Percentiles rank a stretch among this genome's conserved stretches.
These are phyloP conservation scores for Martes martes DNA, from an alignment of 2,113 vertebrate genomes.

Conservation along the genomic window DNA sequence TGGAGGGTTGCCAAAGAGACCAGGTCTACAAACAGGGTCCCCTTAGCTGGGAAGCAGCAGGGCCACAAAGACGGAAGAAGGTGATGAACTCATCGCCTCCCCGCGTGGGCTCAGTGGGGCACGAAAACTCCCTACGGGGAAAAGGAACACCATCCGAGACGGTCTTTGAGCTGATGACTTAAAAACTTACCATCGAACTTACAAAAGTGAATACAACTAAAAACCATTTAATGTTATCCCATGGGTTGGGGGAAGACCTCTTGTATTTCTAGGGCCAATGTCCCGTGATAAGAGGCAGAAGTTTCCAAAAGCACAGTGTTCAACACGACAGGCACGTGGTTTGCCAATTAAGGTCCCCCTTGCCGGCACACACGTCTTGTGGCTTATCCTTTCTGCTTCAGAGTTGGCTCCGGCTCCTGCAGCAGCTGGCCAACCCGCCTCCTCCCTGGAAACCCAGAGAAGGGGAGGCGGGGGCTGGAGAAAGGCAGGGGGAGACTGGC, in stretches of 20 bases:
- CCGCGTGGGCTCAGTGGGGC: not conserved
- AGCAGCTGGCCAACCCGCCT: not conserved
- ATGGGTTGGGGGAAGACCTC: not conserved
- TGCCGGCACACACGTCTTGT: rapidly evolving
- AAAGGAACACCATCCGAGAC: rapidly evolving
- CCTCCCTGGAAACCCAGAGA: not conserved
- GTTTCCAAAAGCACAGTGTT: not conserved
- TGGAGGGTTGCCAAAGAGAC: rapidly evolving
- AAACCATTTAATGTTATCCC: constrained; percentile 13
- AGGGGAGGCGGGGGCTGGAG: not conserved
- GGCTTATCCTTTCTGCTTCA: not conserved
- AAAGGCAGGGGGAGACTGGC: not conserved
- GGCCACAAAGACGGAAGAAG: not conserved
- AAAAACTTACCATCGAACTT: constrained; percentile 39
- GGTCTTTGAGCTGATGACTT: not conserved
- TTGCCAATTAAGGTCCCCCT: not conserved
- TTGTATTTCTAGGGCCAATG: not conserved
- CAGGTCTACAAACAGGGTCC: rapidly evolving
- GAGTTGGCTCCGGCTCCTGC: not conserved
- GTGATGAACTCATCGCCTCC: not conserved
- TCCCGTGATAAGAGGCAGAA: not conserved
- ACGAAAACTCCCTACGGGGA: rapidly evolving
- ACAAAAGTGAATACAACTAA: constrained; percentile 50
- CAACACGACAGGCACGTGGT: rapidly evolving
- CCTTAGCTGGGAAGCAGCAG: rapidly evolving